Evolutionary conservation across 2,888 invertebrate species (phyloP).

Genomic region (Callyntrura guangdongensis): DNA sequence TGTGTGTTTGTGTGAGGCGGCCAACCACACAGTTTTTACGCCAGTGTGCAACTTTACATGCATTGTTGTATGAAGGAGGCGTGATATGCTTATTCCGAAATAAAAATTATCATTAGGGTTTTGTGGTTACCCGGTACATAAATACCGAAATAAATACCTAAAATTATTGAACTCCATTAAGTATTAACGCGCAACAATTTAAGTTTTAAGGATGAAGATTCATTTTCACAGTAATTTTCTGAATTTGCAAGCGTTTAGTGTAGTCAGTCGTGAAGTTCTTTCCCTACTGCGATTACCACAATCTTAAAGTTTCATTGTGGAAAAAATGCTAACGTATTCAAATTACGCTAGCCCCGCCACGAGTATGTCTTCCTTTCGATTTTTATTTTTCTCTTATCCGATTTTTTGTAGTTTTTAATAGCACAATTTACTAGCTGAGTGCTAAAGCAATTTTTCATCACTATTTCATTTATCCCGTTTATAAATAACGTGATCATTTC

Average conservation of each 20-base stretch:
- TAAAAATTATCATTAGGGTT: background rate
- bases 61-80: background rate
- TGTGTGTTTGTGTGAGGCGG: too few species aligned
- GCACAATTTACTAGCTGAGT: slow-evolving; percentile 44
- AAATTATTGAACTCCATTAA: slow-evolving; percentile 36
- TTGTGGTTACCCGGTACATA: slow-evolving; percentile 5
- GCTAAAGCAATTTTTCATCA: slow-evolving; percentile 76
- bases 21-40: background rate
- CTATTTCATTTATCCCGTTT: slow-evolving; percentile 68
- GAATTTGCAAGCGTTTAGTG: slow-evolving; percentile 58
- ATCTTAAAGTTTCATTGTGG: background rate
- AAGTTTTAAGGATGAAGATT: background rate
- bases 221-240: slow-evolving; percentile 30
- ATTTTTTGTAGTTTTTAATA: slow-evolving; percentile 17
- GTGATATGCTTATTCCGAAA: background rate
- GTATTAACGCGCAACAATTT: slow-evolving; percentile 13
- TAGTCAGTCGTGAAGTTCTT: slow-evolving; percentile 20
- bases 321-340: slow-evolving; percentile 1
- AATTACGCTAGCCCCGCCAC: background rate
- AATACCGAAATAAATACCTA: slow-evolving; percentile 21
- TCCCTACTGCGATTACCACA: too few species aligned
- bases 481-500: slow-evolving; percentile 67
- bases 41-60: background rate
- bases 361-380: slow-evolving; percentile 32
- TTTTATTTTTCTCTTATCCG: slow-evolving; percentile 16